These are phyloP conservation scores for Heliothis peltigera DNA, from an alignment of 2,888 invertebrate species.

Conservation along the genomic window DNA sequence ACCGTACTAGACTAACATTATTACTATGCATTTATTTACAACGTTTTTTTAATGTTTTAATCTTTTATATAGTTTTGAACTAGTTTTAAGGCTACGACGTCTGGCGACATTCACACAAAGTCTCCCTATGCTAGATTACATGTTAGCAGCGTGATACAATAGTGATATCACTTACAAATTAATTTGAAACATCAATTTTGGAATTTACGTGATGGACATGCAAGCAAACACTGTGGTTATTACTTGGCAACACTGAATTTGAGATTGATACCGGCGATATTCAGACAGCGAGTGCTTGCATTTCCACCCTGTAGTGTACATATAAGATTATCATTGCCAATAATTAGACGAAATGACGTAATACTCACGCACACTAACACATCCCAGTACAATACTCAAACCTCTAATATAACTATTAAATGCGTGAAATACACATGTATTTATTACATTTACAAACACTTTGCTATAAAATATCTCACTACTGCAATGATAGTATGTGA, in stretches of 20 bases:
- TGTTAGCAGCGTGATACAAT: constrained; percentile 78
- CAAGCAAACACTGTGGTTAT: constrained; percentile 20
- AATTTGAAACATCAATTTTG: constrained; percentile 75
- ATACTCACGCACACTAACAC: constrained; percentile 84
- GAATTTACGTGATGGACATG: constrained; percentile 64
- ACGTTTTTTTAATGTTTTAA: constrained; percentile 74
- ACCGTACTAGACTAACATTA: constrained; percentile 82
- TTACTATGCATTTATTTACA: constrained; percentile 86
- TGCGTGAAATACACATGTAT: constrained; percentile 84
- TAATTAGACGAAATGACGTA: constrained; percentile 64
- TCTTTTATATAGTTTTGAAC: constrained; percentile 88
- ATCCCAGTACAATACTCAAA: constrained; percentile 76
- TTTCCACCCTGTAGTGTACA: constrained; percentile 19
- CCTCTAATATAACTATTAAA: constrained; percentile 83
- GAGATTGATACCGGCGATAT: not conserved
- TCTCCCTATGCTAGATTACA: constrained; percentile 75
- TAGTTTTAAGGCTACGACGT: constrained; percentile 89
- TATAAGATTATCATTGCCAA: constrained; percentile 67
- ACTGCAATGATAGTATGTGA: constrained; percentile 75
- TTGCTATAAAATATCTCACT: constrained; percentile 80
- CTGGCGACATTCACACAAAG: constrained; percentile 83
- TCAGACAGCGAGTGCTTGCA: constrained; percentile 10
- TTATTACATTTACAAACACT: constrained; percentile 76
- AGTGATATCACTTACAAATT: constrained; percentile 61
- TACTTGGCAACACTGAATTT: not conserved